A percentile compares a stretch with the other conserved stretches of the same genome.
Evolutionary conservation across 2,888 invertebrate genomes (phyloP).

Genomic region (Philopedon plagiatum): DNA sequence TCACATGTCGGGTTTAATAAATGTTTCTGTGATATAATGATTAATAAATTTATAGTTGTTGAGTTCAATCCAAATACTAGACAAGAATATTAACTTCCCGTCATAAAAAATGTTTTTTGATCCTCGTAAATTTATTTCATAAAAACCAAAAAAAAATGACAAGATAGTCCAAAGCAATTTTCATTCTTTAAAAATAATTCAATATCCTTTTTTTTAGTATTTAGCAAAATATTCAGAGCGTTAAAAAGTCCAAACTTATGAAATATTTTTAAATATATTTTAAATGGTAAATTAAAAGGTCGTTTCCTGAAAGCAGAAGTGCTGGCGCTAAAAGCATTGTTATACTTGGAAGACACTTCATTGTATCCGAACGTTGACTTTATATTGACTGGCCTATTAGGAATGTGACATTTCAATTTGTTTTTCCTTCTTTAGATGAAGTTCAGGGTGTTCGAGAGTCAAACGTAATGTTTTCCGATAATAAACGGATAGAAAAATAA

Average conservation of each 20-base stretch:
- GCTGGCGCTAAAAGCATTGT: slow-evolving; percentile 10
- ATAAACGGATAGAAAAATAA: neutral
- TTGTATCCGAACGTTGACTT: slow-evolving; percentile 28
- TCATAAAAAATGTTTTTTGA: too few species aligned
- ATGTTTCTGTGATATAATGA: too few species aligned
- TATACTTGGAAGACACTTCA: slow-evolving; percentile 17
- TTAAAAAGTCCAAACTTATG: neutral
- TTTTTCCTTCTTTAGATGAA: slow-evolving; percentile 10
- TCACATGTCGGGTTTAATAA: too few species aligned
- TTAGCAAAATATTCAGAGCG: too few species aligned
- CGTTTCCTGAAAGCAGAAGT: slow-evolving; percentile 1
- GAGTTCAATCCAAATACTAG: too few species aligned
- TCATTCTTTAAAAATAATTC: too few species aligned
- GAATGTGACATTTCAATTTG: slow-evolving; percentile 25
- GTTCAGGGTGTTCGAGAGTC: neutral
- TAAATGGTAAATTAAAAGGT: slow-evolving; percentile 13
- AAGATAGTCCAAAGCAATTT: too few species aligned
- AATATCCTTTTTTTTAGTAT: too few species aligned
- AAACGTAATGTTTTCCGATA: slow-evolving; percentile 3
- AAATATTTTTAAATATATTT: neutral
- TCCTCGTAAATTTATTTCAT: too few species aligned
- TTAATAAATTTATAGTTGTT: too few species aligned
- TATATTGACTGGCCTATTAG: slow-evolving; percentile 28
- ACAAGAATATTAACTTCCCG: too few species aligned
- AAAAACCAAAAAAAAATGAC: too few species aligned